A percentile compares a stretch with the other conserved stretches of the same genome.
Conservation (phyloP, 2,113 vertebrate species). For the Cottus gobio region DNA sequence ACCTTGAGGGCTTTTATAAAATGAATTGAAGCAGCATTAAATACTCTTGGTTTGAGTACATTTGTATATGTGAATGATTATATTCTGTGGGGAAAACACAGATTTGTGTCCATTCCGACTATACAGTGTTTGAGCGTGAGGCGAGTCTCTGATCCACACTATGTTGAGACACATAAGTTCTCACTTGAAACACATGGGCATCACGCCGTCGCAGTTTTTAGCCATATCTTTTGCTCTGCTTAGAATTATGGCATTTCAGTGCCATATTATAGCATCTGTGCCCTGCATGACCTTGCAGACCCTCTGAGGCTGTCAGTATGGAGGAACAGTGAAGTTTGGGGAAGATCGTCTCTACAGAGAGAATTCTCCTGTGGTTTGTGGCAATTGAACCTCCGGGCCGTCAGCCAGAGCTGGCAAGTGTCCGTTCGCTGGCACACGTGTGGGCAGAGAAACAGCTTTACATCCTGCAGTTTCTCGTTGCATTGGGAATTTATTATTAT, state of each 20-base stretch:
- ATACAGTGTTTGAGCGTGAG: neutral
- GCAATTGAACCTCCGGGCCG: slow-evolving; percentile 22
- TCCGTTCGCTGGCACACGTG: neutral
- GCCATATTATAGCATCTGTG: slow-evolving; percentile 6
- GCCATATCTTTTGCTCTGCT: slow-evolving; percentile 13
- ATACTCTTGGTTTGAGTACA: neutral
- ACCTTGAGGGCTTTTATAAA: slow-evolving; percentile 26
- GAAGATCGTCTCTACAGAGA: slow-evolving; percentile 19
- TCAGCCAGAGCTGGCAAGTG: neutral
- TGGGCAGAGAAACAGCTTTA: slow-evolving; percentile 12
- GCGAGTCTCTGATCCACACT: neutral
- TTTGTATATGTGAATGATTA: slow-evolving; percentile 9
- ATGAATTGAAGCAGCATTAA: slow-evolving; percentile 22
- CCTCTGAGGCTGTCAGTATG: slow-evolving; percentile 13
- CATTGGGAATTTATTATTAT: too few species aligned
- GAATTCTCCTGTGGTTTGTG: slow-evolving; percentile 26
- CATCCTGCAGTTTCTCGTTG: neutral
- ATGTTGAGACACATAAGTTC: slow-evolving; percentile 17
- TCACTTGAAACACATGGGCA: slow-evolving; percentile 10
- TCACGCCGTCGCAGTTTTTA: slow-evolving; percentile 22
- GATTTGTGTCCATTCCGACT: slow-evolving; percentile 15
- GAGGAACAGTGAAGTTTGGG: slow-evolving; percentile 6
- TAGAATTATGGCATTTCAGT: slow-evolving; percentile 16
- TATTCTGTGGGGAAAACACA: neutral
- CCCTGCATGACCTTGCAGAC: slow-evolving; percentile 2